Evolutionary conservation across 2,797 vertebrate genomes (phyloP), one percentile per base, ranked within the genome.

Genomic region (Tokudaia tokunoshimensis): DNA sequence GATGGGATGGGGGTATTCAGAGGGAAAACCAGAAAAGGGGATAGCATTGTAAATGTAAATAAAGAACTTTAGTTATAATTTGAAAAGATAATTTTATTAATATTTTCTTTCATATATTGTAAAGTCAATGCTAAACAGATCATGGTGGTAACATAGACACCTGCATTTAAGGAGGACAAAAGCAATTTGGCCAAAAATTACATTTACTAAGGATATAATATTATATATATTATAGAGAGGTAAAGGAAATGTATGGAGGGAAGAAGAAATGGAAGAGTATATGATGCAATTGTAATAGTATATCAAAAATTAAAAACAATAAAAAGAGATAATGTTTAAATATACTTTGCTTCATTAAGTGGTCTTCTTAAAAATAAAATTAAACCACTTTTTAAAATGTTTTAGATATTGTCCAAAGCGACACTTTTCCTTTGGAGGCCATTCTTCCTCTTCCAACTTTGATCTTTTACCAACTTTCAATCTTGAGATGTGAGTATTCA

Each of bases 81-180:
- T 41, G 41, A 52, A 52, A 13, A 50, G 13, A 52, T 52, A 52
- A 52, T 13, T 52, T 89, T 79, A 47, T 34, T 83, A 20, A n/a
- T 74, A 84, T 57, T 17, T 94, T 72, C 20, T 80, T 95, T 82
- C 52, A 9, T 50, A 24, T 19, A 70, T 75, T 85, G 13, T n/a
- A 89, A 78, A 91, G 37, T 76, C 9, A 31, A 2, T 91, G 70
- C 75, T 59, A 94, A 96, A 17, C 26, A 90, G 47, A 70, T 93
- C 29, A 79, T 92, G 24, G 63, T 72, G 93, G 3, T 52, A 44
- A 72, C 26, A 55, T 8, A 75, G 55, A 92, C 4, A 95, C 76
- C 22, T 83, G 3, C 19, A 95, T 92, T 95, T 75, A 94, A 83
- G 17, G 20, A 87, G 52, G 34, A 34, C 76, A 50, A 92, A 80